A percentile compares a stretch with the other conserved stretches of the same genome.
Evolutionary conservation across 2,888 invertebrate genomes (phyloP).

Genomic region (Torymus auratus): DNA sequence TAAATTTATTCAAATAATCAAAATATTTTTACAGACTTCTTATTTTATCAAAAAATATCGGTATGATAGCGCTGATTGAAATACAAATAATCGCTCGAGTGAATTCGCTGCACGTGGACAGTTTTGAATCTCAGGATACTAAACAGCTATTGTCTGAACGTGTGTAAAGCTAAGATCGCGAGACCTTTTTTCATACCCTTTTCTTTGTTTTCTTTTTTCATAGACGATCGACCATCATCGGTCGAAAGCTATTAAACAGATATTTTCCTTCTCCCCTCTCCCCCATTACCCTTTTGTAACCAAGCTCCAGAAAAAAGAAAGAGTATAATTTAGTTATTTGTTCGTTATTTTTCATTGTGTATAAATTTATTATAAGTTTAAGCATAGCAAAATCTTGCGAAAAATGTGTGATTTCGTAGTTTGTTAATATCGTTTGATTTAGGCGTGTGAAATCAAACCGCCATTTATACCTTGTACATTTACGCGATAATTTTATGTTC

Average conservation of each 20-base stretch:
- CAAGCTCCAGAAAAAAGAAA: too few species aligned
- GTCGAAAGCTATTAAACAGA: not conserved
- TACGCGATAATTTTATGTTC: constrained; percentile 16
- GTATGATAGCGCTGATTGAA: not conserved
- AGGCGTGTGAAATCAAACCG: not conserved
- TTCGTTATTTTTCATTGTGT: not conserved
- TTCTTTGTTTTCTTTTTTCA: constrained; percentile 4
- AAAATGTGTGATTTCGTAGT: constrained; percentile 26
- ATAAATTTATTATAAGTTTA: not conserved
- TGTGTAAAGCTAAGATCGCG: constrained; percentile 23
- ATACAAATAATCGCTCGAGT: constrained; percentile 25
- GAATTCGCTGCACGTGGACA: constrained; percentile 12
- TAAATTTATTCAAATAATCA: too few species aligned
- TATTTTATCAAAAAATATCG: not conserved
- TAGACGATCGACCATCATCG: constrained; percentile 15
- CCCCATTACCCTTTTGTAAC: not conserved
- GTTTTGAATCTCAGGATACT: constrained; percentile 56
- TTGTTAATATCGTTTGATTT: constrained; percentile 2
- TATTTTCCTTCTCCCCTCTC: not conserved
- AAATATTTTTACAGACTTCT: not conserved
- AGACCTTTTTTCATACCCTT: constrained; percentile 6
- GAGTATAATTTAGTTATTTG: constrained; percentile 2
- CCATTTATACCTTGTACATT: not conserved
- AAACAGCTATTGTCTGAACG: constrained; percentile 31
- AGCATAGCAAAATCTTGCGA: constrained; percentile 5